These are phyloP conservation scores for Eupelmus urozonus DNA, from an alignment of 2,888 invertebrate species.

Conservation along the genomic window DNA sequence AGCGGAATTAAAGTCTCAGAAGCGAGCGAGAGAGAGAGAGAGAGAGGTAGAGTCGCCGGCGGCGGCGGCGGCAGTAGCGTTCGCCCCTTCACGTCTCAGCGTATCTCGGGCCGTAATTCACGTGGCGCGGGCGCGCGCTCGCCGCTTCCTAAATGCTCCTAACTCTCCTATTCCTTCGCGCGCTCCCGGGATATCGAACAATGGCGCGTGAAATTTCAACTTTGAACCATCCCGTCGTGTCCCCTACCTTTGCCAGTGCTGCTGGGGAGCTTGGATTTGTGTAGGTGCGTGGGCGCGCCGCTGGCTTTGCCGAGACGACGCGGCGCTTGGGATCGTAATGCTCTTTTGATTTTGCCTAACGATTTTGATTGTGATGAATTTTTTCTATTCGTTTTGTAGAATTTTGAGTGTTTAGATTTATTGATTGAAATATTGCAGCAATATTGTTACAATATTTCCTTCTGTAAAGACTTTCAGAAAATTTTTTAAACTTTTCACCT, in stretches of 20 bases:
- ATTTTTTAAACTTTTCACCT: too few relatives aligned
- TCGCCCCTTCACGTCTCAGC: conserved; percentile 59
- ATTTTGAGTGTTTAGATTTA: too few relatives aligned
- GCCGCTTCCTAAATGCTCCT: conserved; percentile 73
- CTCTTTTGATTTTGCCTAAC: conserved; percentile 11
- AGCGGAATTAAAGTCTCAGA: conserved; percentile 49
- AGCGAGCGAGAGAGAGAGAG: conserved; percentile 28
- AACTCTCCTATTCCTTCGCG: conserved; percentile 70
- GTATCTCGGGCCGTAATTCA: conserved; percentile 65
- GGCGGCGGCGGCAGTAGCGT: too few relatives aligned
- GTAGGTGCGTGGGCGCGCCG: background rate
- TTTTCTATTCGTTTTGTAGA: too few relatives aligned
- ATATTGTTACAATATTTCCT: too few relatives aligned
- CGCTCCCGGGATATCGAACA: conserved; percentile 70
- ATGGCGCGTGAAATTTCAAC: conserved; percentile 77
- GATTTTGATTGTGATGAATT: background rate
- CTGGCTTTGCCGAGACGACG: background rate
- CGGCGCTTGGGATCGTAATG: conserved; percentile 8
- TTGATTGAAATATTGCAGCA: too few relatives aligned
- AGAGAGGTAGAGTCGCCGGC: conserved; percentile 27
- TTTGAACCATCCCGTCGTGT: conserved; percentile 67
- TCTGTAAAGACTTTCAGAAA: too few relatives aligned
- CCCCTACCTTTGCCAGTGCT: too few relatives aligned
- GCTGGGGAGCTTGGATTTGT: too few relatives aligned
- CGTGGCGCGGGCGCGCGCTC: conserved; percentile 58